phyloP scores from a whole-genome alignment of 1,140 invertebrate genomes.

The Microvelia longipes region DNA sequence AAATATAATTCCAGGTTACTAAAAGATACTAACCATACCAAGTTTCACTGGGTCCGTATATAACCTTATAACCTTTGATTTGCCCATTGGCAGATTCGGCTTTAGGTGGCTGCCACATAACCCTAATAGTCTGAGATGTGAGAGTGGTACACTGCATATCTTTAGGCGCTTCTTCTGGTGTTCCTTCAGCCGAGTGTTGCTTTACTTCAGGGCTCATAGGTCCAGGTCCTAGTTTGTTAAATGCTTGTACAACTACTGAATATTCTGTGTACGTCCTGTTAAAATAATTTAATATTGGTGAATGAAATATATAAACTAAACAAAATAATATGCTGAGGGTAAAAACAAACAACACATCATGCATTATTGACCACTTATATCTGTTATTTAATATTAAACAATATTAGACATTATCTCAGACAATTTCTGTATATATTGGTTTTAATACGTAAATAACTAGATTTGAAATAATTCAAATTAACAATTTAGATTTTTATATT shows the following conservation, averaged over 20 bases:
- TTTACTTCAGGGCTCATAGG: slow-evolving; percentile 77
- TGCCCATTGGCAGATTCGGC: slow-evolving; percentile 80
- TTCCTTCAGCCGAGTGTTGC: slow-evolving; percentile 80
- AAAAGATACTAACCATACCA: slow-evolving; percentile 58
- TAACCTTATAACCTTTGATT: slow-evolving; percentile 90
- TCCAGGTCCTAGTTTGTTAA: slow-evolving; percentile 84
- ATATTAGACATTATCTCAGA: no score
- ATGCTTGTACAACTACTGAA: slow-evolving; percentile 84
- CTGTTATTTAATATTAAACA: no score
- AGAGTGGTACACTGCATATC: slow-evolving; percentile 79
- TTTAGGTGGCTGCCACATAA: slow-evolving; percentile 84
- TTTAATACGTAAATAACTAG: no score
- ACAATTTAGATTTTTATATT: no score
- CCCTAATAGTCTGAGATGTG: slow-evolving; percentile 81
- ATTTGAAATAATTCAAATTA: no score
- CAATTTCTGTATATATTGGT: no score
- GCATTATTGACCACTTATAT: no score
- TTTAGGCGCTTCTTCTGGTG: slow-evolving; percentile 82
- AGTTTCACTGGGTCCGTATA: slow-evolving; percentile 79
- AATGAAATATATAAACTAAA: neutral
- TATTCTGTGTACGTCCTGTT: slow-evolving; percentile 82
- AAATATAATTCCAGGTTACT: neutral
- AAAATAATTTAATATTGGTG: slow-evolving; percentile 6
- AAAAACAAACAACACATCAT: no score
- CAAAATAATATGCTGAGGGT: no score